A percentile compares a stretch with the other conserved stretches of the same genome.
Conservation (phyloP, 2,888 invertebrate genomes). For the Euzetes globulus region DNA sequence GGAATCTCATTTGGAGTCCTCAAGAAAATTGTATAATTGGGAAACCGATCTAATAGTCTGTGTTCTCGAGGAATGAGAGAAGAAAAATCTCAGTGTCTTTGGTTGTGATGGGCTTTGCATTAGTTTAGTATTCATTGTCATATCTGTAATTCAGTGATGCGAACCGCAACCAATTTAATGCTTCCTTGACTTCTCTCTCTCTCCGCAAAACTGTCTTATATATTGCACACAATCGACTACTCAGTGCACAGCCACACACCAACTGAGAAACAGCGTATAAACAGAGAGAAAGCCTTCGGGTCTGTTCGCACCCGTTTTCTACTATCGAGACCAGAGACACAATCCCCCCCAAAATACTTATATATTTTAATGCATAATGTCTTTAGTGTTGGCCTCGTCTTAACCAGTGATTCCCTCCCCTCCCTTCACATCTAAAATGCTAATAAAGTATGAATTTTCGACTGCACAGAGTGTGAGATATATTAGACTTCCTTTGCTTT, state of each 20-base stretch:
- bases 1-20: slow-evolving; percentile 2
- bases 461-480: background rate
- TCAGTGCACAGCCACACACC: background rate
- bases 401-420: background rate
- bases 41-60: background rate
- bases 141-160: slow-evolving; percentile 14
- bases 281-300: background rate
- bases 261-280: background rate
- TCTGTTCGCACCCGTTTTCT: background rate
- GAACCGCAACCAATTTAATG: slow-evolving; percentile 11
- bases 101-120: background rate
- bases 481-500: slow-evolving; percentile 1
- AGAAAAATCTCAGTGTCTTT: background rate
- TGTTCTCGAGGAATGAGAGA: background rate
- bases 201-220: background rate
- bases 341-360: background rate
- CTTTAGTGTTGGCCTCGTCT: background rate
- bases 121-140: slow-evolving; percentile 1
- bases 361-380: no score
- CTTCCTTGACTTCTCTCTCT: background rate
- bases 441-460: background rate
- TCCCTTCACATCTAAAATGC: slow-evolving; percentile 15
- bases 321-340: background rate
- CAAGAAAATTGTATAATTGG: slow-evolving; percentile 1
- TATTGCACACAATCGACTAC: background rate